Evolutionary conservation across 2,797 vertebrate genomes (phyloP), one percentile per base, ranked within the genome.

Genomic region (Gymnothorax javanicus): DNA sequence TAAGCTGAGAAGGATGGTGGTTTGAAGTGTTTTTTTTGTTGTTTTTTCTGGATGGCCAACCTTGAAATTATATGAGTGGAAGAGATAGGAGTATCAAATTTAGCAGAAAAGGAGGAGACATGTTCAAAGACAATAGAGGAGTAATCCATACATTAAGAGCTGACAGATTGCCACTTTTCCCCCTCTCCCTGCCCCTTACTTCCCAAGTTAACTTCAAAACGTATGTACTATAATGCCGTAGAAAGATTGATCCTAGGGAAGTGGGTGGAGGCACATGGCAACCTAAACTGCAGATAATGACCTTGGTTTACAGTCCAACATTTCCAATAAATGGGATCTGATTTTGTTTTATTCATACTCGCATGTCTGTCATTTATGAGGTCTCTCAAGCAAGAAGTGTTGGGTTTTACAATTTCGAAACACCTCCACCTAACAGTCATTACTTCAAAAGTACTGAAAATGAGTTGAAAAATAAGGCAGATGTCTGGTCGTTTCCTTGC

Each of bases 231-330:
- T 75, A 90, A 92, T 93, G 93, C 91, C 90, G 93, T 91, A 91
- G 92, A 94, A 94, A 92, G 89, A 95, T 95, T 91, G 95, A 95
- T 96, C 91, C 69, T 77, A 85, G 89, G 84, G 77, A 86, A 90
- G 86, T 87, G 91, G 87, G 88, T 90, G 93, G 92, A 91, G 91
- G 88, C 89, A 88, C 88, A 89, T 91, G 94, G 94, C 95, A 93
- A 93, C 89, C 90, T 90, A 92, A 85, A 73, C 82, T 75, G 13
- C 64, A 75, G 25, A 59, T 15, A 8, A 60, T 56, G 57, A 57
- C 73, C 79, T 56, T 57, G 25, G 71, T 79, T 79, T 50, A 59
- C 85, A 89, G 87, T 69, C 83, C 64, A 25, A 90, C 91, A 89
- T 91, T 92, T 92, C 56, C 89, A 92, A 89, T 91, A 84, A 87